These are phyloP conservation scores for Diaprepes abbreviatus DNA, from an alignment of 2,888 invertebrate species.

Conservation along the genomic window DNA sequence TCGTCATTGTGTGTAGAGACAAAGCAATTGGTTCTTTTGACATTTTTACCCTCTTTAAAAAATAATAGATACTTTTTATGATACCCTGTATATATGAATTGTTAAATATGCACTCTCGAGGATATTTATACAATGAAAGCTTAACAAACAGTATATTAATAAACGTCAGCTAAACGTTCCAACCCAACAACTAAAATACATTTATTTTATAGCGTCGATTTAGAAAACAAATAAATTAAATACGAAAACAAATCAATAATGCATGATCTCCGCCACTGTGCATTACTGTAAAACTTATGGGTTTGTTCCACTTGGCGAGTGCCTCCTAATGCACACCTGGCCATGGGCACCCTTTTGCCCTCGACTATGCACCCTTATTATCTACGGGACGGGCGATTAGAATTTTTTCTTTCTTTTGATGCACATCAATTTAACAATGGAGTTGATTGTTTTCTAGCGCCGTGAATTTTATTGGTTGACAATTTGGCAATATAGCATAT, in stretches of 20 bases:
- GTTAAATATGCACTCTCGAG: too few species aligned
- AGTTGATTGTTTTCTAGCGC: slow-evolving; percentile 32
- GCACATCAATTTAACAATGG: slow-evolving; percentile 27
- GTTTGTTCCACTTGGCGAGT: slow-evolving; percentile 59
- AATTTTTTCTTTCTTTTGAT: slow-evolving; percentile 43
- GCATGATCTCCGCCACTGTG: slow-evolving; percentile 33
- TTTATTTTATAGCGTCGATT: too few species aligned
- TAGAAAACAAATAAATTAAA: neutral
- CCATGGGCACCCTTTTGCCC: slow-evolving; percentile 56
- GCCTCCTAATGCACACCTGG: slow-evolving; percentile 60
- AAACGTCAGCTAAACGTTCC: too few species aligned
- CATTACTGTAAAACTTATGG: slow-evolving; percentile 47
- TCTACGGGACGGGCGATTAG: slow-evolving; percentile 53
- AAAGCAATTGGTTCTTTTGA: too few species aligned
- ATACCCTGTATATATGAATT: too few species aligned
- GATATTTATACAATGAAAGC: too few species aligned
- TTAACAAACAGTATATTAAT: too few species aligned
- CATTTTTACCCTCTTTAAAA: too few species aligned
- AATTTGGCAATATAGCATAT: neutral
- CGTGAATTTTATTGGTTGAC: neutral
- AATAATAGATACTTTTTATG: too few species aligned
- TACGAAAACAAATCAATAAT: neutral
- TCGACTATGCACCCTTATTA: slow-evolving; percentile 57
- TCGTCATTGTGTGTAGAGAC: too few species aligned
- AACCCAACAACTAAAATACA: too few species aligned